Evolutionary conservation across 2,797 vertebrate genomes (phyloP).

Genomic region (Mus spretus): DNA sequence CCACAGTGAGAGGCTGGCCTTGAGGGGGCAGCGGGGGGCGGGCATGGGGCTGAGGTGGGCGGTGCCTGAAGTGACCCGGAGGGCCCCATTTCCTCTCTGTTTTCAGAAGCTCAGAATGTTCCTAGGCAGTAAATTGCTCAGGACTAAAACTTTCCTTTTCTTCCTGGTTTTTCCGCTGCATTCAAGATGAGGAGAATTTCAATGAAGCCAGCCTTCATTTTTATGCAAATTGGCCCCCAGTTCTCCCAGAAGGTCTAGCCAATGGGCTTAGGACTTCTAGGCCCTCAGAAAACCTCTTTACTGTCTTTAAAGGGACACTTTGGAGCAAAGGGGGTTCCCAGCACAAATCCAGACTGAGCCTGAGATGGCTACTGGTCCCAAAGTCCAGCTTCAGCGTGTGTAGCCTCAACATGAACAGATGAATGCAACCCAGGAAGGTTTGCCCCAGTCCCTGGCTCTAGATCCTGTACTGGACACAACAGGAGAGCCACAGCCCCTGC

Average conservation of each 20-base stretch:
- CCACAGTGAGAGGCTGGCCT: conserved; percentile 56
- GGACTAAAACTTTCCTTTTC: conserved; percentile 86
- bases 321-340: conserved; percentile 46
- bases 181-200: conserved; percentile 91
- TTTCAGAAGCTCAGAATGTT: conserved; percentile 85
- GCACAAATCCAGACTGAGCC: conserved; percentile 34
- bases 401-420: background rate
- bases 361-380: background rate
- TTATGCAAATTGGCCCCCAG: conserved; percentile 90
- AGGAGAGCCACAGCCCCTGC: background rate
- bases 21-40: conserved; percentile 29
- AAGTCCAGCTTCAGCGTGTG: rapidly evolving
- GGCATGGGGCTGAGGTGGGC: conserved; percentile 80
- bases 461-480: rapidly evolving
- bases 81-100: conserved; percentile 84
- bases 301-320: conserved; percentile 64
- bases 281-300: conserved; percentile 72
- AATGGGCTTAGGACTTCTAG: conserved; percentile 58
- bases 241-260: conserved; percentile 67
- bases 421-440: rapidly evolving
- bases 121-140: conserved; percentile 82
- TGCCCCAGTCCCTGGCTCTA: background rate
- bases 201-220: conserved; percentile 90
- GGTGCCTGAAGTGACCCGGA: conserved; percentile 78
- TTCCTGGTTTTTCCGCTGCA: conserved; percentile 82